Evolutionary conservation across 2,113 vertebrate genomes (phyloP).

Genomic region (Psophia crepitans): DNA sequence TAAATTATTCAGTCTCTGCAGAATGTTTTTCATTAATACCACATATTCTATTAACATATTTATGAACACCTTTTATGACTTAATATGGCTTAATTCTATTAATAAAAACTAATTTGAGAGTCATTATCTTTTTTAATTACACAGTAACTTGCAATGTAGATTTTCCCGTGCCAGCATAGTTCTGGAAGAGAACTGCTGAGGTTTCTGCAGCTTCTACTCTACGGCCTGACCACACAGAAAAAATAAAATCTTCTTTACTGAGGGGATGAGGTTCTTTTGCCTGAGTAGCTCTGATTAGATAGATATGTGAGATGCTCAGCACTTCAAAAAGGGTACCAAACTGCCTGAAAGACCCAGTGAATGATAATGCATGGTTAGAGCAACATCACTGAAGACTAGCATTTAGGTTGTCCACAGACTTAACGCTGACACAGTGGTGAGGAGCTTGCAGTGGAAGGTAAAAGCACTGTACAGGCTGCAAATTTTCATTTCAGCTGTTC

Average conservation of each 20-base stretch:
- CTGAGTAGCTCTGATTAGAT: neutral
- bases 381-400: neutral
- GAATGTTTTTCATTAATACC: conserved; percentile 64
- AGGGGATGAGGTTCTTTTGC: neutral
- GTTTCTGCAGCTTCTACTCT: neutral
- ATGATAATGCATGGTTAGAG: neutral
- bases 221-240: neutral
- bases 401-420: neutral
- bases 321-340: neutral
- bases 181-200: neutral
- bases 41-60: conserved; percentile 65
- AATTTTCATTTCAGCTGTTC: neutral
- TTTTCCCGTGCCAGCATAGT: neutral
- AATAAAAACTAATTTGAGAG: conserved; percentile 73
- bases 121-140: conserved; percentile 69
- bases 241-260: neutral
- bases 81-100: conserved; percentile 70
- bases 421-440: neutral
- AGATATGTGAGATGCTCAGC: neutral
- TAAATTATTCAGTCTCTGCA: conserved; percentile 55
- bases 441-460: neutral
- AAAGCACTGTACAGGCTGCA: neutral
- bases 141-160: conserved; percentile 41
- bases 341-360: neutral
- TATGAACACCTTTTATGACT: conserved; percentile 63